Conservation (phyloP, 2,888 invertebrate species). For the Neocrepidodera transversa region DNA sequence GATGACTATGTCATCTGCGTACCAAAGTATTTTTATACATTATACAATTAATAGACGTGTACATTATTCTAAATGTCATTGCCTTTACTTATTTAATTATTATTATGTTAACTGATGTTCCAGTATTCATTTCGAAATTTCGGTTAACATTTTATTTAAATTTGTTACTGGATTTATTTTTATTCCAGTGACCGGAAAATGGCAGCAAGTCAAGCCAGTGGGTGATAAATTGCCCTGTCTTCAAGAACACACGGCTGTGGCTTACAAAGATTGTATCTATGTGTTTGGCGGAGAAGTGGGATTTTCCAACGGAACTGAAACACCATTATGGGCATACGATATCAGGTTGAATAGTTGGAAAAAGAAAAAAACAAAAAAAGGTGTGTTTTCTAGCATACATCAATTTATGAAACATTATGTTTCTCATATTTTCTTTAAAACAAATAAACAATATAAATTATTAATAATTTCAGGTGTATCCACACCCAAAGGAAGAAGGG, state of each 20-base stretch:
- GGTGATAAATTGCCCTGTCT: constrained; percentile 80
- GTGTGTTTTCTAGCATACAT: constrained; percentile 47
- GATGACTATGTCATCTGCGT: too few species aligned
- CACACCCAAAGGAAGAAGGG: constrained; percentile 79
- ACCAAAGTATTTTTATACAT: too few species aligned
- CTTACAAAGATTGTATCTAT: constrained; percentile 76
- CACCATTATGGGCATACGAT: constrained; percentile 85
- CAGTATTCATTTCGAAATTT: too few species aligned
- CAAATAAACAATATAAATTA: too few species aligned
- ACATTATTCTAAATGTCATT: too few species aligned
- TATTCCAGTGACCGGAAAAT: constrained; percentile 71
- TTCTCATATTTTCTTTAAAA: too few species aligned
- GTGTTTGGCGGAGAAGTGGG: constrained; percentile 89
- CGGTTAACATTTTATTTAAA: too few species aligned
- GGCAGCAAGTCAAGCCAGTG: constrained; percentile 75
- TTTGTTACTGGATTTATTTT: not conserved
- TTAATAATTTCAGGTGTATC: constrained; percentile 58
- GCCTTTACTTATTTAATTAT: too few species aligned
- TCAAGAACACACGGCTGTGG: constrained; percentile 86
- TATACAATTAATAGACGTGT: too few species aligned
- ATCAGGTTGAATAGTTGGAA: constrained; percentile 69
- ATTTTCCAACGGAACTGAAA: constrained; percentile 77
- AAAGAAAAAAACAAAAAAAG: constrained; percentile 67
- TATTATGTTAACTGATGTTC: too few species aligned
- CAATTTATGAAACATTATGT: too few species aligned